These are phyloP conservation scores for Polymixis lichenea DNA, from an alignment of 2,888 invertebrate genomes.

Conservation along the genomic window DNA sequence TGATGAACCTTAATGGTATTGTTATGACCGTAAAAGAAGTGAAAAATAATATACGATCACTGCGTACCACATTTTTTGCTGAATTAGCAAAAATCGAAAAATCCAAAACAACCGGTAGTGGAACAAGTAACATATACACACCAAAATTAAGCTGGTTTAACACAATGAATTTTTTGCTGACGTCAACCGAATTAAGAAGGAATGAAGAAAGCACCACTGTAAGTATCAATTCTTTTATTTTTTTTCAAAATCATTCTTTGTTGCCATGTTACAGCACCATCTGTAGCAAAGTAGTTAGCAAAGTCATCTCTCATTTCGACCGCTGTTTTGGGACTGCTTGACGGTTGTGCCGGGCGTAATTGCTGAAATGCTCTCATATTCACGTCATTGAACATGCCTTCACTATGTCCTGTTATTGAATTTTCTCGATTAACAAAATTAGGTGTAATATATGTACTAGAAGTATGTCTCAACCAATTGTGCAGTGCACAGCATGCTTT, in stretches of 20 bases:
- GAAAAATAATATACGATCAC: conserved; percentile 47
- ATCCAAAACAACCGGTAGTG: conserved; percentile 35
- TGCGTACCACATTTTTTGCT: conserved; percentile 38
- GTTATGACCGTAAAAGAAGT: conserved; percentile 45
- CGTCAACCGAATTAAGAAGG: conserved; percentile 35
- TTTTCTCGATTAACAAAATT: conserved; percentile 39
- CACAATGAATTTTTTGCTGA: conserved; percentile 38
- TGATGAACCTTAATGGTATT: conserved; percentile 41
- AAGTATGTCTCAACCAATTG: conserved; percentile 41
- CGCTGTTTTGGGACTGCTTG: conserved; percentile 43
- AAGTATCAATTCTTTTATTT: conserved; percentile 39
- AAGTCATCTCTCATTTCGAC: conserved; percentile 40
- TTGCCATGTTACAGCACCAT: conserved; percentile 44
- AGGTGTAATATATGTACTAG: conserved; percentile 44
- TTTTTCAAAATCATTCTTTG: conserved; percentile 24
- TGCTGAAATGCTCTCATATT: conserved; percentile 47
- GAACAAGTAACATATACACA: conserved; percentile 35
- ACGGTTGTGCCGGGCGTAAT: conserved; percentile 46
- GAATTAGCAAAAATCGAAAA: conserved; percentile 30
- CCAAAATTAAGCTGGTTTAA: conserved; percentile 41
- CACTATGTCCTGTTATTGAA: conserved; percentile 40
- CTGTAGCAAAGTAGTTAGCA: conserved; percentile 43
- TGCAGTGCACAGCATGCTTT: conserved; percentile 39
- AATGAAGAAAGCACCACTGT: conserved; percentile 22
- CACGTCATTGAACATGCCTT: conserved; percentile 47